Conservation (phyloP, 2,113 vertebrate genomes). For the Limanda limanda region DNA sequence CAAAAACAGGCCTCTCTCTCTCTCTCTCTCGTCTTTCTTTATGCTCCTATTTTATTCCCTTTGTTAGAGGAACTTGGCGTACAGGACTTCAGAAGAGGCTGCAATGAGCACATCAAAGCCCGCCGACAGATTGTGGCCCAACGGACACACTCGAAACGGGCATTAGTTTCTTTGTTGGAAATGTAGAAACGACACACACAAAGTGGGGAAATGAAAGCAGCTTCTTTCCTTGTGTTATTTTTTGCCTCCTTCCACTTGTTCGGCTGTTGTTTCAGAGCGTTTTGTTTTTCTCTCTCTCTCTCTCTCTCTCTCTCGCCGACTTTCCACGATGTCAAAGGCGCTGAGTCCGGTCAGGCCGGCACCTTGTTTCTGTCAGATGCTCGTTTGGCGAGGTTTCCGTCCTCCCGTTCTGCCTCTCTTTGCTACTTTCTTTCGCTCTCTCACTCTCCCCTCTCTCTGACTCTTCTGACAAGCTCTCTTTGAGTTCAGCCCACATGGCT, state of each 20-base stretch:
- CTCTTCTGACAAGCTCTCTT: conserved; percentile 75
- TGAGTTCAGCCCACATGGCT: conserved; percentile 81
- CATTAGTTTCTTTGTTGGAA: conserved; percentile 80
- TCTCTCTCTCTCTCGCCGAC: conserved; percentile 16
- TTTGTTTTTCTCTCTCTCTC: conserved; percentile 38
- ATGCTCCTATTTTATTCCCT: conserved; percentile 80
- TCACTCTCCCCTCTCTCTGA: conserved; percentile 55
- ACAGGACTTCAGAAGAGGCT: conserved; percentile 77
- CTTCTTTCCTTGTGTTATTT: conserved; percentile 58
- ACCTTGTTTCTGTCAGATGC: conserved; percentile 72
- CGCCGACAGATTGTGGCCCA: conserved; percentile 78
- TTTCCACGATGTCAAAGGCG: conserved; percentile 68
- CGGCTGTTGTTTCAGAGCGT: conserved; percentile 42
- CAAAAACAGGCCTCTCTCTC: conserved; percentile 75
- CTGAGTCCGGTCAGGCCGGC: conserved; percentile 63
- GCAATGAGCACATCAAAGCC: conserved; percentile 81
- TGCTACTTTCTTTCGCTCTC: conserved; percentile 50
- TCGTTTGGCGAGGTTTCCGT: conserved; percentile 70
- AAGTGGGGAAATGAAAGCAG: conserved; percentile 66
- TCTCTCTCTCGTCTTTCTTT: conserved; percentile 73
- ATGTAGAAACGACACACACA: conserved; percentile 67
- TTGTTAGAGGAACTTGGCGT: conserved; percentile 76
- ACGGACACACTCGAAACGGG: conserved; percentile 76
- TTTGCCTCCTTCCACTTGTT: conserved; percentile 53
- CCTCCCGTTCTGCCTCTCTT: conserved; percentile 66